phyloP scores from a whole-genome alignment of 53 echinoderm and acorn worm species.

The Echinometra lucunter region DNA sequence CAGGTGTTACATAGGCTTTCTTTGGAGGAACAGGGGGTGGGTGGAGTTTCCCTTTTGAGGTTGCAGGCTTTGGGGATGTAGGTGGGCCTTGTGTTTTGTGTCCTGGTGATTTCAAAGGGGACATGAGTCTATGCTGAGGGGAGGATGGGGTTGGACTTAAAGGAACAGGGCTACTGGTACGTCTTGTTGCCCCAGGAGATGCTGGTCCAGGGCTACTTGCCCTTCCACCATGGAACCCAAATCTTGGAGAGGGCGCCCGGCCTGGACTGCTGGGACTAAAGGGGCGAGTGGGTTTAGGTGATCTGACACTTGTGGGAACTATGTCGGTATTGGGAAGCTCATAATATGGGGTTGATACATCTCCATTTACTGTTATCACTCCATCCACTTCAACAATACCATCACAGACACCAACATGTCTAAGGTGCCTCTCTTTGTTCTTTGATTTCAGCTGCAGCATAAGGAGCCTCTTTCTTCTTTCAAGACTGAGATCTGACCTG shows the following conservation, averaged over 20 bases:
- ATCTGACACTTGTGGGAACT: constrained; percentile 46
- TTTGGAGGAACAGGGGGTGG: constrained; percentile 68
- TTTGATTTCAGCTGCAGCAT: constrained; percentile 94
- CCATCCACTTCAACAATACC: constrained; percentile 69
- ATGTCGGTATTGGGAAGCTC: constrained; percentile 60
- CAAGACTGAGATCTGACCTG: constrained; percentile 91
- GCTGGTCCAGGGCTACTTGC: constrained; percentile 59
- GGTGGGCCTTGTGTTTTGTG: constrained; percentile 37
- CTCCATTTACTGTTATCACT: constrained; percentile 40
- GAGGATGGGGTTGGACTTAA: constrained; percentile 17
- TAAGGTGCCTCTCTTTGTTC: constrained; percentile 73
- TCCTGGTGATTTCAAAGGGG: constrained; percentile 39
- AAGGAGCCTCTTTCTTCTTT: constrained; percentile 95
- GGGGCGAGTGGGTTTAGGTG: constrained; percentile 64
- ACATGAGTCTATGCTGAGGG: constrained; percentile 24
- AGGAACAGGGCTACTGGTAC: constrained; percentile 49
- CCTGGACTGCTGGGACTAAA: constrained; percentile 61
- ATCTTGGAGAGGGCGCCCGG: constrained; percentile 54
- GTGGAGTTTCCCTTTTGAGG: constrained; percentile 26
- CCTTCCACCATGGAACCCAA: constrained; percentile 63
- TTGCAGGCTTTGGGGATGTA: constrained; percentile 42
- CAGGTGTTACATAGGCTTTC: constrained; percentile 85
- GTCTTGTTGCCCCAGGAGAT: constrained; percentile 1
- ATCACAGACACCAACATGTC: constrained; percentile 81
- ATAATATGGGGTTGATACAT: constrained; percentile 49